Evolutionary conservation across 2,797 vertebrate species (phyloP), one percentile per base, ranked within the genome.

Genomic region (Pelochelys cantorii): DNA sequence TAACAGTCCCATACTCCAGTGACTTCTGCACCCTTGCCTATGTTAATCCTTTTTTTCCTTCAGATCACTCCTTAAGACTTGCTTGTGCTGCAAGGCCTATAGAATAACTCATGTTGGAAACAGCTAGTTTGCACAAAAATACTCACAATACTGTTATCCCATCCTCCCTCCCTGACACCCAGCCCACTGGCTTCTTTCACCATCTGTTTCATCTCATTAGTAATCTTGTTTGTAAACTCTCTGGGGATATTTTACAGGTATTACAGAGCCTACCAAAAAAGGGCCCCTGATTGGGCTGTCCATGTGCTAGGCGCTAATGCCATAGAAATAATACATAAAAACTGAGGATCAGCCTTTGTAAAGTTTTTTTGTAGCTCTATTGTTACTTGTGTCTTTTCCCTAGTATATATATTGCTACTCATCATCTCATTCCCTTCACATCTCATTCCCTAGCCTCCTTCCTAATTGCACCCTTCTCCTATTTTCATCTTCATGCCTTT

Each of bases 401-500:
- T 59, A 12, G 59, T 48, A 48, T 48, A 48, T 60, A 27, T 60
- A 60, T 92, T 91, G 52, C 71, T 83, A 20, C 8, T 87, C 91
- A 84, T 7, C 14, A 53, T 48, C 31, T 90, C 42, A 4, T 57
- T 53, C 3, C 20, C 42, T n/a, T 84, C 91, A 90, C 83, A 57
- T 20, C n/a, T 48, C 42, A 48, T 48, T 37, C 74, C 90, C 59
- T 82, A 86, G 92, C 80, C 77, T 74, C 92, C 83, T 65, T 31
- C 29, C 62, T 65, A n/a, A 17, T 15, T 29, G 31, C 62, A 65
- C 14, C 62, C 9, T 92, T 80, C 92, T 85, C 86, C 85, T 60
- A 54, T 89, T 82, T 92, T 91, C 88, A 89, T 84, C 87, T 88
- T 85, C 3, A 5, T 87, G 52, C 92, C 53, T 48, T 54, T 93